Conservation (phyloP, 1,140 invertebrate species). For the Drosophila mauritiana region DNA sequence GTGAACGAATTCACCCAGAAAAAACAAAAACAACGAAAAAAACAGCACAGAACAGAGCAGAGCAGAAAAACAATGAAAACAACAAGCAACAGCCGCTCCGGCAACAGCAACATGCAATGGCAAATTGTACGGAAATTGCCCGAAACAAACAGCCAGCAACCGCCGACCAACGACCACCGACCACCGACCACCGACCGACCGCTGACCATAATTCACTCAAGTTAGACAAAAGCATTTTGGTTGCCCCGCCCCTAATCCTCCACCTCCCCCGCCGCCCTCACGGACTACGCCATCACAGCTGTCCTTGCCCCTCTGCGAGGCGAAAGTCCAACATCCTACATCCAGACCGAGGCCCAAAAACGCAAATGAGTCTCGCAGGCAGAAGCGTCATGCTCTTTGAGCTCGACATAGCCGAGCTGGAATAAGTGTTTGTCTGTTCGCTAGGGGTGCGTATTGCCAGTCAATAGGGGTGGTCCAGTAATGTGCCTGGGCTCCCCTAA, state of each 20-base stretch:
- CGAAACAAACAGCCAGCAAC: constrained; percentile 77
- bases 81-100: constrained; percentile 65
- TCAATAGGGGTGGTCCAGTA: constrained; percentile 61
- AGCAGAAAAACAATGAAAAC: constrained; percentile 47
- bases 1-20: constrained; percentile 68
- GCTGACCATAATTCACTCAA: constrained; percentile 82
- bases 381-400: constrained; percentile 76
- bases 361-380: constrained; percentile 78
- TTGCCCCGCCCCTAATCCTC: constrained; percentile 26
- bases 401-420: constrained; percentile 21
- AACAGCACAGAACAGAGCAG: neutral
- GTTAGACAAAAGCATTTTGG: constrained; percentile 82
- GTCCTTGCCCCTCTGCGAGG: constrained; percentile 27
- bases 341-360: constrained; percentile 58
- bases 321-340: constrained; percentile 76
- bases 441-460: constrained; percentile 30
- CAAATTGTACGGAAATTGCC: constrained; percentile 83
- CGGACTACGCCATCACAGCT: constrained; percentile 8
- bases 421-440: constrained; percentile 34
- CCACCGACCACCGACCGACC: constrained; percentile 62
- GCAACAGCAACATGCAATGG: constrained; percentile 49
- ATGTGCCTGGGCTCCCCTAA: constrained; percentile 6
- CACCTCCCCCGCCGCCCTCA: neutral
- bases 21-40: constrained; percentile 5
- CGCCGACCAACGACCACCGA: constrained; percentile 52